Evolutionary conservation across 2,888 invertebrate genomes (phyloP).

Genomic region (Nomada fucata): DNA sequence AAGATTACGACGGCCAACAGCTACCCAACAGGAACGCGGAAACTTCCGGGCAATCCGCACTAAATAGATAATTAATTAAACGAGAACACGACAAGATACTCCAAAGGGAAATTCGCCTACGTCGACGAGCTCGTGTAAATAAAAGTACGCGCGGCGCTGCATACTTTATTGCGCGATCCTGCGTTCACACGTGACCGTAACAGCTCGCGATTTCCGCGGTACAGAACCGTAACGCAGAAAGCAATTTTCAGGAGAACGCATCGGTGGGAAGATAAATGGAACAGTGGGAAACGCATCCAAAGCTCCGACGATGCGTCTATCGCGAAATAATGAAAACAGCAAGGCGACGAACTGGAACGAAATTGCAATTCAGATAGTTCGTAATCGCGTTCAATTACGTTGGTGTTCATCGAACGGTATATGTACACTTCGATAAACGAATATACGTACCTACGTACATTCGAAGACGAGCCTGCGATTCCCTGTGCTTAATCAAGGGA

Average conservation of each 20-base stretch:
- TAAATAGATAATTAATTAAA: neutral
- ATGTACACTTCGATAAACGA: neutral
- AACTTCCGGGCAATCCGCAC: neutral
- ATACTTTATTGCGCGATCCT: neutral
- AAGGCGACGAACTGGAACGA: neutral
- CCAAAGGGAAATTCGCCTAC: neutral
- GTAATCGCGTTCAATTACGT: neutral
- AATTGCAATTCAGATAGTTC: neutral
- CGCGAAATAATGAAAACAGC: neutral
- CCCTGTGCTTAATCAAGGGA: neutral
- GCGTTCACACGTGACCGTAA: neutral
- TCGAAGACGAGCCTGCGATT: neutral
- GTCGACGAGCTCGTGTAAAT: neutral
- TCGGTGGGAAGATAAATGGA: neutral
- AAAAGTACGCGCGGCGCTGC: neutral
- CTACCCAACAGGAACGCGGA: neutral
- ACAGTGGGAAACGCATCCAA: neutral
- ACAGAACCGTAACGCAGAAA: neutral
- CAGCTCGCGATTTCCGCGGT: neutral
- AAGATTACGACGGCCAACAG: too few species aligned
- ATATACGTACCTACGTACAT: neutral
- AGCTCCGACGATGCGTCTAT: neutral
- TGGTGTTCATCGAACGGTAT: neutral
- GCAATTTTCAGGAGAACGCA: neutral
- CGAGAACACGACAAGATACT: neutral